These are phyloP conservation scores for Tupaia tana DNA, from an alignment of 2,113 vertebrate species.

Conservation along the genomic window DNA sequence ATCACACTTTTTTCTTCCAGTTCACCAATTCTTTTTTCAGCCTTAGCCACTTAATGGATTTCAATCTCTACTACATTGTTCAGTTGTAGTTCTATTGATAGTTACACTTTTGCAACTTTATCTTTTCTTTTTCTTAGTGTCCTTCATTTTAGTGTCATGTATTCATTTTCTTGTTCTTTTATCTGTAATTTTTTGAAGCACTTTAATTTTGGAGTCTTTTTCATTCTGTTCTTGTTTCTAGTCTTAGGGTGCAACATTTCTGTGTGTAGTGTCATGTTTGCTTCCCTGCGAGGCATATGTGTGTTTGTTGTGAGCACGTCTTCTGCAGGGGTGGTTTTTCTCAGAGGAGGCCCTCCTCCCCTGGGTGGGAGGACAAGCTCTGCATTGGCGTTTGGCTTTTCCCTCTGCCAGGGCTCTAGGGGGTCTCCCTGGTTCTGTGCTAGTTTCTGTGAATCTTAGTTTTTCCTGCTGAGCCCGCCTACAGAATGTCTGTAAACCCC, in stretches of 20 bases:
- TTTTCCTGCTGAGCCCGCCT: background rate
- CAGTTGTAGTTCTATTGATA: background rate
- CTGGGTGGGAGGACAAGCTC: background rate
- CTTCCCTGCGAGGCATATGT: accelerated
- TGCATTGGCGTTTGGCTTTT: background rate
- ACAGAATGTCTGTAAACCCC: background rate
- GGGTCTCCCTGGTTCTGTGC: background rate
- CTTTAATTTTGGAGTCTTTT: background rate
- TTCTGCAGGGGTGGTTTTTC: background rate
- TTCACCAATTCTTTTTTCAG: constrained; percentile 10
- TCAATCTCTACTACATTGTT: background rate
- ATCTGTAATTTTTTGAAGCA: background rate
- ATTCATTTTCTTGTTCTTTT: background rate
- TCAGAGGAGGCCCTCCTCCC: background rate
- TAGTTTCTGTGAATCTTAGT: background rate
- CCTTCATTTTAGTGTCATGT: background rate
- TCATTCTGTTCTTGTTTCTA: background rate
- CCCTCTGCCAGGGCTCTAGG: background rate
- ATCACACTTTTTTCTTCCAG: background rate
- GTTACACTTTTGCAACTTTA: background rate
- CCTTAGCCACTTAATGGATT: background rate
- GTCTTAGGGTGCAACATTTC: background rate
- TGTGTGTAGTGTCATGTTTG: accelerated
- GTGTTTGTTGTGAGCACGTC: background rate
- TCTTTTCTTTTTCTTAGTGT: background rate